A percentile compares a stretch with the other conserved stretches of the same genome.
Evolutionary conservation across 1,140 invertebrate species (phyloP).

Genomic region (Geopemphigus sp.): DNA sequence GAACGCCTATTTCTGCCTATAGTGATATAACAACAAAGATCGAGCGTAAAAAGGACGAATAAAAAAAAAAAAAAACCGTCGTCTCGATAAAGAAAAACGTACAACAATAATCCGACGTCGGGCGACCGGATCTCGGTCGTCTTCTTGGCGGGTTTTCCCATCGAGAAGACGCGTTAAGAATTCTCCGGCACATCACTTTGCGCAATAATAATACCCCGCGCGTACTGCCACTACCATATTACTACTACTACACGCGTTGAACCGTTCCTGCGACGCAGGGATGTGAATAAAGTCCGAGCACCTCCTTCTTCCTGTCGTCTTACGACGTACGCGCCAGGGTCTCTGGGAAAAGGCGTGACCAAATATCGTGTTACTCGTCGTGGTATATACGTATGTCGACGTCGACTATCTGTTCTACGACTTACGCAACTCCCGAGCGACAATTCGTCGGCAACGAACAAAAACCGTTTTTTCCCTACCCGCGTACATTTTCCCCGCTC

Average conservation of each 20-base stretch:
- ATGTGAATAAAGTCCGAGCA: slow-evolving; percentile 25
- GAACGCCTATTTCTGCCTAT: slow-evolving; percentile 30
- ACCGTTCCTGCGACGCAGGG: too few species aligned
- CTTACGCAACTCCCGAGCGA: neutral
- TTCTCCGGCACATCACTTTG: slow-evolving; percentile 10
- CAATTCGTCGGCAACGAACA: neutral
- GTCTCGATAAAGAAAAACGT: neutral
- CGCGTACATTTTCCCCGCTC: too few species aligned
- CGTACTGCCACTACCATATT: too few species aligned
- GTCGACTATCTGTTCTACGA: neutral
- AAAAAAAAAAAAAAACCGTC: slow-evolving; percentile 15
- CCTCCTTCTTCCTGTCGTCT: slow-evolving; percentile 38
- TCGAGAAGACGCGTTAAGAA: slow-evolving; percentile 43
- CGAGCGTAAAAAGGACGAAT: neutral
- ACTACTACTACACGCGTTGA: neutral
- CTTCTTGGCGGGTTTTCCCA: slow-evolving; percentile 30
- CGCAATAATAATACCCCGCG: neutral
- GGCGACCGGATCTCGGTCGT: slow-evolving; percentile 34
- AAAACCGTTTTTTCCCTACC: too few species aligned
- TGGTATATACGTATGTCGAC: too few species aligned
- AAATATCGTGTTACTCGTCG: slow-evolving; percentile 10
- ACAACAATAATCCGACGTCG: slow-evolving; percentile 18
- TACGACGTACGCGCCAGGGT: too few species aligned
- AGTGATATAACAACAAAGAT: neutral
- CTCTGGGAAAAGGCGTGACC: neutral